These are phyloP conservation scores for Mystacornis crossleyi DNA, from an alignment of 2,113 vertebrate species.

Conservation along the genomic window DNA sequence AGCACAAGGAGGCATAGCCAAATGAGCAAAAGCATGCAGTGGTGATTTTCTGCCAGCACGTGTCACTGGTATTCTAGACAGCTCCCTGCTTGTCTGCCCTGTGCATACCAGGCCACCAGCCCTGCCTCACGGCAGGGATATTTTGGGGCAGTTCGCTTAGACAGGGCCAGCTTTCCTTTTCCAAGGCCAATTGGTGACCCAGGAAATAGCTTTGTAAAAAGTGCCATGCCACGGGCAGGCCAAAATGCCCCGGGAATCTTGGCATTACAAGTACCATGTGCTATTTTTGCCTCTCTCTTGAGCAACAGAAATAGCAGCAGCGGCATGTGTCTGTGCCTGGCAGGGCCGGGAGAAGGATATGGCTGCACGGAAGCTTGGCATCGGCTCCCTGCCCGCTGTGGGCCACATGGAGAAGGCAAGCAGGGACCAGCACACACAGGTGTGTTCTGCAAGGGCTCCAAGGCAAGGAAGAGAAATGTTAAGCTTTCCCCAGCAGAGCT, in stretches of 20 bases:
- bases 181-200: conserved; percentile 55
- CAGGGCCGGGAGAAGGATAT: background rate
- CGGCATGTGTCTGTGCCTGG: background rate
- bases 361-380: background rate
- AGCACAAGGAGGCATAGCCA: background rate
- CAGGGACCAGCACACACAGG: background rate
- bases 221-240: conserved; percentile 19
- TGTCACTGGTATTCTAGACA: conserved; percentile 59
- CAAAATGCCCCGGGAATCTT: conserved; percentile 48
- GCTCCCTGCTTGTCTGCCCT: conserved; percentile 11
- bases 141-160: conserved; percentile 36
- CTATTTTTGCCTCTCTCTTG: conserved; percentile 50
- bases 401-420: background rate
- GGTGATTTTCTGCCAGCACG: conserved; percentile 58
- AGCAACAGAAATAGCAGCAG: conserved; percentile 54
- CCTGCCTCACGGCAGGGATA: background rate
- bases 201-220: conserved; percentile 52
- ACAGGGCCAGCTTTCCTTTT: conserved; percentile 40
- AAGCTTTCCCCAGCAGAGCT: background rate
- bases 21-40: conserved; percentile 24
- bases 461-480: background rate
- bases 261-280: background rate
- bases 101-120: background rate
- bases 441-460: background rate
- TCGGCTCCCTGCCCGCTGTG: background rate